These are phyloP conservation scores for Spodoptera littoralis DNA, from an alignment of 2,888 invertebrate species.

Conservation along the genomic window DNA sequence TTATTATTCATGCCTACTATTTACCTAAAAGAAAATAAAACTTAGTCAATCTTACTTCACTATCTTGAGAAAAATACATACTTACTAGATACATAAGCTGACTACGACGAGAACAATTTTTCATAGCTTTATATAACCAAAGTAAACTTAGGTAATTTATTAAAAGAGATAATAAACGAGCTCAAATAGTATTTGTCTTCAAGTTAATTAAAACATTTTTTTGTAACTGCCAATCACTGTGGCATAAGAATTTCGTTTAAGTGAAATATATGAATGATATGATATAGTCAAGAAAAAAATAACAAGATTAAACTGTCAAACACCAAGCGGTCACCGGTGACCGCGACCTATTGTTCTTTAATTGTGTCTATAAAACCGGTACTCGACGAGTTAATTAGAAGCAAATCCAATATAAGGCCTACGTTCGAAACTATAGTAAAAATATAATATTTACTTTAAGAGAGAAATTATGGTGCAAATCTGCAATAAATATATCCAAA, in stretches of 20 bases:
- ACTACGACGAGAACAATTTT: constrained; percentile 14
- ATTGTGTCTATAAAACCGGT: too few species aligned
- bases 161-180: constrained; percentile 15
- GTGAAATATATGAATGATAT: background rate
- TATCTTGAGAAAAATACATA: background rate
- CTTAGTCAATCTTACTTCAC: background rate
- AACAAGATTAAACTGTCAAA: too few species aligned
- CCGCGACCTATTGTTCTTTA: too few species aligned
- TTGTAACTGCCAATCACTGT: background rate
- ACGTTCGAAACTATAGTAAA: too few species aligned
- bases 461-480: background rate
- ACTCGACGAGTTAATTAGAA: too few species aligned
- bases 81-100: background rate
- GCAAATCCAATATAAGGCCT: too few species aligned
- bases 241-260: background rate
- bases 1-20: too few species aligned
- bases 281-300: too few species aligned
- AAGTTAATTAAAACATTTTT: constrained; percentile 5
- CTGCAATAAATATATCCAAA: background rate
- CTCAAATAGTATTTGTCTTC: constrained; percentile 2
- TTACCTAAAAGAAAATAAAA: background rate
- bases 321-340: too few species aligned
- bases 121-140: constrained; percentile 25
- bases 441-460: background rate
- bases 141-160: constrained; percentile 25